Base-by-base conservation (phyloP, 2,888 invertebrate genomes). In the Adelognathus sp. region DNA sequence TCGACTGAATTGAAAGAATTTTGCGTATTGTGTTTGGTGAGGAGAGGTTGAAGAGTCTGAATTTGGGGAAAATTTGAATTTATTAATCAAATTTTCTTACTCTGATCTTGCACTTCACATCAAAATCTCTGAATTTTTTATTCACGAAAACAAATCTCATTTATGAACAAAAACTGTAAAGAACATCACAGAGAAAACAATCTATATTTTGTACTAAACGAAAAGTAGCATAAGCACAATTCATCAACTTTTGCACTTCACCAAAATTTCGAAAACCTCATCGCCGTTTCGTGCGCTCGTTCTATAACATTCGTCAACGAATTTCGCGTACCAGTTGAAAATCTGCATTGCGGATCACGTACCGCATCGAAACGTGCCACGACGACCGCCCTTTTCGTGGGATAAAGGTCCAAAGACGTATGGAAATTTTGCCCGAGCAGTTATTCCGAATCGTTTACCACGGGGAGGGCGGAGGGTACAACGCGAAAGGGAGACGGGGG, bases 311-410 rank as follows among this genome's bases (percentile, higher is more conserved):
- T 52, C 14, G 24, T 14, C 36, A 18, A 18, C 27, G 14, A 36
- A 66, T 27, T 66, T 52, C 14, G 64, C 21, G 29, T 66, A 66
- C 50, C 3, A 16, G 52, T 24, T 14, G 36, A 33, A 21, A 77
- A 91, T 91, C 87, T 91, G 88, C 90, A 91, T 90, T 90, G 89
- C 91, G 90, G 89, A 90, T 90, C 88, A 88, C 88, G 89, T 87
- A 79, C 67, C 41, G 69, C 84, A 82, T 79, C 75, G 83, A 83
- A 84, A 83, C 80, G 83, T 83, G 83, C 79, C 76, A 80, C 80
- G 81, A 81, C 83, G 82, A 81, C 79, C 85, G 81, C 82, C 81
- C 75, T 81, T 82, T n/a, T n/a, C 78, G 72, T 81, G 72, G 87
- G 86, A 88, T 90, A 88, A 88, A 88, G 86, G 82, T n/a, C 85